These are phyloP conservation scores for Zaprionus tsacasi DNA, from an alignment of 1,140 invertebrate genomes.

Conservation along the genomic window DNA sequence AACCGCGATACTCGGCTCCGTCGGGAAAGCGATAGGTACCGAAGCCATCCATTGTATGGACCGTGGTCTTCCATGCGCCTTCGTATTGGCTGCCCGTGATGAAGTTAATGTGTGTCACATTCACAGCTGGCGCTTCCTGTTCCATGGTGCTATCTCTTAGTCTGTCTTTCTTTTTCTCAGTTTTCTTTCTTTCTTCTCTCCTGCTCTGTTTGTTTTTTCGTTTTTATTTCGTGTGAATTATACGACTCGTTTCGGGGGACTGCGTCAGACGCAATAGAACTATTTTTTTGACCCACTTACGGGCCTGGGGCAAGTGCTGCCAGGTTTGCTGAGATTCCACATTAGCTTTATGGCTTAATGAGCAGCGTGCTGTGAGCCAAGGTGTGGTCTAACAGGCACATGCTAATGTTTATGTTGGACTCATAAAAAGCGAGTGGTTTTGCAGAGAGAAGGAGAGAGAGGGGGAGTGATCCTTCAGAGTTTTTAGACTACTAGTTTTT, in stretches of 20 bases:
- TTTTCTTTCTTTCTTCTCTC: background rate
- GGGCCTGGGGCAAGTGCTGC: conserved; percentile 18
- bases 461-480: background rate
- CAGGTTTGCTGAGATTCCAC: conserved; percentile 69
- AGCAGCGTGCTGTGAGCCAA: conserved; percentile 31
- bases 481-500: background rate
- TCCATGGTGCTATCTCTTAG: background rate
- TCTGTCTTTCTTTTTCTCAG: background rate
- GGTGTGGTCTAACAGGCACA: conserved; percentile 30
- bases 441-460: background rate
- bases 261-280: conserved; percentile 19
- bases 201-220: background rate
- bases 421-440: background rate
- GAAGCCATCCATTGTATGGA: conserved; percentile 73
- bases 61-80: conserved; percentile 51
- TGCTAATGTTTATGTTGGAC: background rate
- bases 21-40: conserved; percentile 72
- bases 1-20: conserved; percentile 71
- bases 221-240: conserved; percentile 10
- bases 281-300: conserved; percentile 38
- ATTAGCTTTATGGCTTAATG: conserved; percentile 73
- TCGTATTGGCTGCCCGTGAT: conserved; percentile 67
- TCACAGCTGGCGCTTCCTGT: background rate
- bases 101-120: conserved; percentile 31
- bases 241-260: background rate